phyloP scores from a whole-genome alignment of 92 coral and sea anemone species.

The Nematostella vectensis region DNA sequence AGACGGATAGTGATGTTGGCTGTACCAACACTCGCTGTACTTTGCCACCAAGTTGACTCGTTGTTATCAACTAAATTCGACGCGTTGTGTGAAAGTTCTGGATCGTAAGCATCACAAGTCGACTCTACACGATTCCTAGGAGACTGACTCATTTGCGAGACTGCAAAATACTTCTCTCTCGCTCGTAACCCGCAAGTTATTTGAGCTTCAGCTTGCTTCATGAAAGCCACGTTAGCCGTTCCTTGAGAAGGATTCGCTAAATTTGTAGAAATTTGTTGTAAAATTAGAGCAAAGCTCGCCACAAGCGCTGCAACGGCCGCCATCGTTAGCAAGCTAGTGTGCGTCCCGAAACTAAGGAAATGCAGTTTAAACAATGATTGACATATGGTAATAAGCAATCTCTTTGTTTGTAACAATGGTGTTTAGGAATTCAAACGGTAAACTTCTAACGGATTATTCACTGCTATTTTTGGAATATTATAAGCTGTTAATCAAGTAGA shows the following conservation, averaged over 20 bases:
- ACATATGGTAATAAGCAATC: constrained; percentile 52
- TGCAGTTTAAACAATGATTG: constrained; percentile 60
- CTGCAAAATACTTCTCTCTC: constrained; percentile 36
- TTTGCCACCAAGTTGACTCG: constrained; percentile 67
- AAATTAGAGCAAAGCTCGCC: constrained; percentile 5
- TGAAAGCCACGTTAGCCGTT: constrained; percentile 66
- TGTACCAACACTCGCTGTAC: constrained; percentile 46
- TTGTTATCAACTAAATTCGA: constrained; percentile 68
- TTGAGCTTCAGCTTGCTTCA: constrained; percentile 43
- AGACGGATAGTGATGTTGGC: constrained; percentile 75
- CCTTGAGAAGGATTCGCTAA: constrained; percentile 20
- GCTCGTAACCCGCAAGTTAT: constrained; percentile 68
- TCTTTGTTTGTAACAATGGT: no score
- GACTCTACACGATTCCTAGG: constrained; percentile 19
- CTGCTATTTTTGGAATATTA: no score
- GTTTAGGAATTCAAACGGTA: no score
- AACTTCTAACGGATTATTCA: no score
- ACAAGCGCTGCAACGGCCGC: constrained; percentile 48
- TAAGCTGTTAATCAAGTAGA: no score
- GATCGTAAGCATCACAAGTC: constrained; percentile 46
- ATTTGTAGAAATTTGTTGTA: constrained; percentile 17
- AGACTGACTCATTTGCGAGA: constrained; percentile 18
- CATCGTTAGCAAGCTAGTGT: constrained; percentile 43
- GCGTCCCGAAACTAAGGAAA: constrained; percentile 71
- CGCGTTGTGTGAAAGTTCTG: constrained; percentile 59